Conservation (phyloP, 2,888 invertebrate species). For the Eurytoma adleriae region DNA sequence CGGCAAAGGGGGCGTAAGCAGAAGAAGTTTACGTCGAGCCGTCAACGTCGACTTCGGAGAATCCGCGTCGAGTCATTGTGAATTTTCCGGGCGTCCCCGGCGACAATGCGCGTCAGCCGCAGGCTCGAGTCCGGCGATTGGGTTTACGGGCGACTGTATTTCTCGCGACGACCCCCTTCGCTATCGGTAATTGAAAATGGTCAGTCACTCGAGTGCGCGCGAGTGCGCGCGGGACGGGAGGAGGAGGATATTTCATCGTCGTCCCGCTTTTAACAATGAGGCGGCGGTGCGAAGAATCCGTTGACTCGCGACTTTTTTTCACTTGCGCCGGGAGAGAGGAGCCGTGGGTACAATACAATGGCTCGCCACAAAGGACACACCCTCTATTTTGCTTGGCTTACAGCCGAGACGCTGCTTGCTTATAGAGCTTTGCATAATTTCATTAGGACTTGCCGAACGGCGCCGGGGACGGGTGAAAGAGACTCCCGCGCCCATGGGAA, state of each 20-base stretch:
- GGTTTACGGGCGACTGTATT: not conserved
- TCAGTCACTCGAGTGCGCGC: slow-evolving; percentile 8
- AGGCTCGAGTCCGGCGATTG: not conserved
- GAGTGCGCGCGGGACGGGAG: not conserved
- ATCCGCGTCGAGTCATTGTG: not conserved
- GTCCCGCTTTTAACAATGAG: slow-evolving; percentile 47
- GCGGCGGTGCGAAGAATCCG: slow-evolving; percentile 22
- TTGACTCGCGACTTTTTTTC: slow-evolving; percentile 13
- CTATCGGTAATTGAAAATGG: slow-evolving; percentile 39
- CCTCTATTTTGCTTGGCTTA: slow-evolving; percentile 14
- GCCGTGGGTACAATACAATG: slow-evolving; percentile 23
- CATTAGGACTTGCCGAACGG: slow-evolving; percentile 27
- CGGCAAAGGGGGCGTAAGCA: not conserved
- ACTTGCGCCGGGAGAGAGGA: not conserved
- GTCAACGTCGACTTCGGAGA: not conserved
- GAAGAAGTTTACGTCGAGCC: not conserved
- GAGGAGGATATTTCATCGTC: not conserved
- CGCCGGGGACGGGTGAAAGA: not conserved
- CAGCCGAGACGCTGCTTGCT: slow-evolving; percentile 11
- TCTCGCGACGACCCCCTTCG: slow-evolving; percentile 20
- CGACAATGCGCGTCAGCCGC: slow-evolving; percentile 29
- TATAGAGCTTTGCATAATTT: slow-evolving; percentile 50
- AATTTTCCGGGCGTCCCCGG: not conserved
- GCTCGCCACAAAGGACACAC: slow-evolving; percentile 11
- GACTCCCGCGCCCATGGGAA: slow-evolving; percentile 2